Conservation (phyloP, 2,888 invertebrate species). For the Ochropacha duplaris region DNA sequence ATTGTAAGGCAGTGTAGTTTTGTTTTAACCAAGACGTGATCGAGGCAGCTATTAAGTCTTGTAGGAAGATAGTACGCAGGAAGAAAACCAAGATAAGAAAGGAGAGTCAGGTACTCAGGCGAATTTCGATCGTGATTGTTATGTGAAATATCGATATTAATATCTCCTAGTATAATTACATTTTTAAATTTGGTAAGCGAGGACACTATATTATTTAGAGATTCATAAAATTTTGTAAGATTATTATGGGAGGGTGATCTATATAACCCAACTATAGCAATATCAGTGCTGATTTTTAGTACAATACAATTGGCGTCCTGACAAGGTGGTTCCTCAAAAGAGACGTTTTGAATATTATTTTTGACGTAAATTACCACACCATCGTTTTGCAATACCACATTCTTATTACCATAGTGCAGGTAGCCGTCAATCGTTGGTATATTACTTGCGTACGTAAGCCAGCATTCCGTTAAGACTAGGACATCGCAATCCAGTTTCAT, state of each 20-base stretch:
- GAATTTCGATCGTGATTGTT: background rate
- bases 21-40: background rate
- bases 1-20: too few relatives aligned
- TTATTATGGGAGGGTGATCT: background rate
- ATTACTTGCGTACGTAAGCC: background rate
- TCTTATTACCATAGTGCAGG: background rate
- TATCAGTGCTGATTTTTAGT: background rate
- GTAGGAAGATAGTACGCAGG: background rate
- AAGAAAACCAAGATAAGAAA: background rate
- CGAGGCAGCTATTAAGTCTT: background rate
- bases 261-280: background rate
- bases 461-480: background rate
- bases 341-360: background rate
- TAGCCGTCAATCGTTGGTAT: background rate
- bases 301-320: background rate
- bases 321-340: background rate
- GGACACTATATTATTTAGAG: background rate
- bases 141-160: background rate
- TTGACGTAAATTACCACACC: background rate
- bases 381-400: background rate
- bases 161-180: background rate
- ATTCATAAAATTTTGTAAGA: background rate
- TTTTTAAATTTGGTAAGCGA: background rate
- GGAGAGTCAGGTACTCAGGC: background rate
- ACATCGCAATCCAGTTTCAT: background rate